Evolutionary conservation across 2,113 vertebrate genomes (phyloP).

Genomic region (Glaucomys volans): DNA sequence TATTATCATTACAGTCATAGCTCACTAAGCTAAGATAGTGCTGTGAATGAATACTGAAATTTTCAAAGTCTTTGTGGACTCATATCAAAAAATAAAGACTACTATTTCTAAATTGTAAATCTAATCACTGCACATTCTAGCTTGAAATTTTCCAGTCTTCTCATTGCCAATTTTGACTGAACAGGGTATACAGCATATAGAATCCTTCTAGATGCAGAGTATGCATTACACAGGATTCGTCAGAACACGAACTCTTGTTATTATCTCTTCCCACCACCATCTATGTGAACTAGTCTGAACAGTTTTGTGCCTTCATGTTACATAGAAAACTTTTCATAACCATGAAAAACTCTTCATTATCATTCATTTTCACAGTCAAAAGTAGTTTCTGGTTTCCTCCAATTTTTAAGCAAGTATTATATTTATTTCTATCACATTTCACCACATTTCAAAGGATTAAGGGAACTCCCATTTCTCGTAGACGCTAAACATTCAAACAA

Average conservation of each 20-base stretch:
- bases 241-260: background rate
- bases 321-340: background rate
- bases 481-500: background rate
- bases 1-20: background rate
- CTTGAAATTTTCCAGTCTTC: background rate
- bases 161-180: background rate
- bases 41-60: background rate
- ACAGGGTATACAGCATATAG: background rate
- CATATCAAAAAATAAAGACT: background rate
- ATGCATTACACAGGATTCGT: background rate
- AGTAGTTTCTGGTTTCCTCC: background rate
- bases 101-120: background rate
- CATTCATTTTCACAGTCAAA: conserved; percentile 20
- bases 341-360: background rate
- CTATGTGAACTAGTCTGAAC: background rate
- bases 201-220: background rate
- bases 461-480: background rate
- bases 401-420: conserved; percentile 2
- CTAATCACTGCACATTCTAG: background rate
- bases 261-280: background rate
- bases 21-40: background rate
- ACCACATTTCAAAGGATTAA: background rate
- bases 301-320: background rate
- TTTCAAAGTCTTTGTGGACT: background rate
- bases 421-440: conserved; percentile 3